A percentile compares a stretch with the other conserved stretches of the same genome.
phyloP scores from a whole-genome alignment of 1,140 invertebrate genomes.

The Ladona fulva region DNA sequence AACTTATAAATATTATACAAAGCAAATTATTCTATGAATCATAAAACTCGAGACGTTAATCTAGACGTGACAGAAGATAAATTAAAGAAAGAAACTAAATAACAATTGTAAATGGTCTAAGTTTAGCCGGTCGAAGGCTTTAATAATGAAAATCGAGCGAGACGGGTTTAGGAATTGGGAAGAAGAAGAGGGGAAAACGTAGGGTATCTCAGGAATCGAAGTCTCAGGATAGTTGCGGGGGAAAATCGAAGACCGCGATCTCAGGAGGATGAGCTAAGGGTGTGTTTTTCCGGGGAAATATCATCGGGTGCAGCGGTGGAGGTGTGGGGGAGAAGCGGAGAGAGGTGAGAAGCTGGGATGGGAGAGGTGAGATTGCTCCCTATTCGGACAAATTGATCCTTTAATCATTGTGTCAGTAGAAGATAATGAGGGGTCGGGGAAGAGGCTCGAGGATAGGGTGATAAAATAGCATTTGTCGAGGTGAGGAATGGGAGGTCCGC shows the following conservation, averaged over 20 bases:
- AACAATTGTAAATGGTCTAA: too few species aligned
- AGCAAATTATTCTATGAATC: too few species aligned
- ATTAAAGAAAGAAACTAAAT: too few species aligned
- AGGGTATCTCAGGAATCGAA: too few species aligned
- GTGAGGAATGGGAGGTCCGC: not conserved
- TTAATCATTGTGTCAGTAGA: not conserved
- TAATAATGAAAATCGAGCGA: too few species aligned
- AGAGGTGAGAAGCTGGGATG: not conserved
- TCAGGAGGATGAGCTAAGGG: not conserved
- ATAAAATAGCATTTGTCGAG: constrained; percentile 6
- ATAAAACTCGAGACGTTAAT: too few species aligned
- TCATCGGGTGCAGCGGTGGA: not conserved
- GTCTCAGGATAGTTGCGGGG: not conserved
- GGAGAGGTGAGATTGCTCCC: not conserved
- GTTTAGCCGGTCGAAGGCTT: too few species aligned
- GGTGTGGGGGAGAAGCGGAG: not conserved
- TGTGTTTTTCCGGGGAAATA: not conserved
- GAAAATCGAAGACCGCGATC: not conserved
- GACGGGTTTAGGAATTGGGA: too few species aligned
- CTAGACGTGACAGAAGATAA: too few species aligned
- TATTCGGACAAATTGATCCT: constrained; percentile 1
- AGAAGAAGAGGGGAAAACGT: too few species aligned
- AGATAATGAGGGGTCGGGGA: not conserved
- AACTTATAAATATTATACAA: too few species aligned
- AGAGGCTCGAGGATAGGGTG: not conserved